These are phyloP conservation scores for Galeruca laticollis DNA, from an alignment of 2,888 invertebrate species.

Conservation along the genomic window DNA sequence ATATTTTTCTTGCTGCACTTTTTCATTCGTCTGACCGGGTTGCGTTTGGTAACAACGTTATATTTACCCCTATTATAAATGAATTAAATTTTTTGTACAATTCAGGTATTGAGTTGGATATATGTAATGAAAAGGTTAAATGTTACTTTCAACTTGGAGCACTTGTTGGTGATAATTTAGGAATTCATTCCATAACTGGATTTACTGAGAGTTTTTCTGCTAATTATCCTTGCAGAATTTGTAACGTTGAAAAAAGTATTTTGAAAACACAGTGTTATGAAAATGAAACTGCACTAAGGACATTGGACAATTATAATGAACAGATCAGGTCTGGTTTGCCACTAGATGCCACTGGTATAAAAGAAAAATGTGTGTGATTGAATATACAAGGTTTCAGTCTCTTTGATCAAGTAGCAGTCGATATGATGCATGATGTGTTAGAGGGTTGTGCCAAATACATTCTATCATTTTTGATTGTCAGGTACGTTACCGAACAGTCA, in stretches of 20 bases:
- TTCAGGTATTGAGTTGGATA: slow-evolving; percentile 18
- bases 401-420: slow-evolving; percentile 12
- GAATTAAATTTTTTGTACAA: slow-evolving; percentile 50
- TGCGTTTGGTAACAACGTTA: slow-evolving; percentile 49
- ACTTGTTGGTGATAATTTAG: slow-evolving; percentile 55
- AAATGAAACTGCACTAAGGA: slow-evolving; percentile 20
- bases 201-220: slow-evolving; percentile 53
- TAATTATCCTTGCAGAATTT: slow-evolving; percentile 54
- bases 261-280: slow-evolving; percentile 25
- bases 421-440: slow-evolving; percentile 35
- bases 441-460: slow-evolving; percentile 25
- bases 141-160: slow-evolving; percentile 44
- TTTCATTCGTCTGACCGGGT: slow-evolving; percentile 52
- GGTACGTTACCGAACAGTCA: slow-evolving; percentile 24
- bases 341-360: slow-evolving; percentile 25
- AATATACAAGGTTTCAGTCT: slow-evolving; percentile 24
- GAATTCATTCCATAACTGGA: slow-evolving; percentile 50
- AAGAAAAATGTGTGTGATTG: slow-evolving; percentile 26
- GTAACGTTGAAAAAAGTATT: slow-evolving; percentile 44
- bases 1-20: slow-evolving; percentile 50
- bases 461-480: slow-evolving; percentile 25
- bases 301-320: slow-evolving; percentile 21
- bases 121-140: slow-evolving; percentile 16
- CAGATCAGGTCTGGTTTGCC: slow-evolving; percentile 22
- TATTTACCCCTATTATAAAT: slow-evolving; percentile 49